Base-by-base conservation (phyloP, 2,113 vertebrate species). In the Melanotaenia duboulayi region DNA sequence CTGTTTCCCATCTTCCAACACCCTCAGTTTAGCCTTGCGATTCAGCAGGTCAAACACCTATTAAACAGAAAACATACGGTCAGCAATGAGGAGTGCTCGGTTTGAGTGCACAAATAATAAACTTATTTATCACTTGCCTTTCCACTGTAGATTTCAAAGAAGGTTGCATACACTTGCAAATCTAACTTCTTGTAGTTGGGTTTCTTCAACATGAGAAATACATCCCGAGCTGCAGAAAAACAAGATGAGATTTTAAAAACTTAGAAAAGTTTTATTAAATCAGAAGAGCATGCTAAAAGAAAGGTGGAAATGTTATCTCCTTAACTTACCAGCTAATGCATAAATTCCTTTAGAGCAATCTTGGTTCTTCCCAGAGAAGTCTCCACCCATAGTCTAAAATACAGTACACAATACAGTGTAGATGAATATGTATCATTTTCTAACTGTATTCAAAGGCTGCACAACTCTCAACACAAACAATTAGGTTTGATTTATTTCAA, bases 121-220 rank as follows among this genome's bases (percentile, higher is more conserved):
- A 11, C 3, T 37, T 16, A 59, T 8, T 13, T 0, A 22, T 54
- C 25, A 78, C 93, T 91, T 91, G 94, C 97, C 94, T 99, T 99
- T 76, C 98, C 97, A 86, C 96, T 99, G 92, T 99, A 99, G 92
- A 99, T 99, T 94, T 99, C 98, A 94, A 99, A 99, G 93, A 98
- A 99, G 2, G 98, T 99, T 87, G 97, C 94, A 78, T 96, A 97
- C 35, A 99, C 96, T 93, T 99, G 96, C 89, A 99, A 96, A 83
- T 99, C 97, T 91, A 99, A 89, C 88, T 99, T 98, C 89, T 97
- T 98, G 90, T 97, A 97, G 74, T 95, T 97, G 92, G 97, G 96
- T 83, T 98, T 99, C 95, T 99, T 99, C 89, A 97, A 90, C 97
- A 99, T 97, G 92, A 98, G 93, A 92, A 99, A 99, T 81, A 99